Percentiles rank a stretch among this genome's conserved stretches.
phyloP scores from a whole-genome alignment of 2,113 vertebrate genomes.

The Halichoerus grypus region DNA sequence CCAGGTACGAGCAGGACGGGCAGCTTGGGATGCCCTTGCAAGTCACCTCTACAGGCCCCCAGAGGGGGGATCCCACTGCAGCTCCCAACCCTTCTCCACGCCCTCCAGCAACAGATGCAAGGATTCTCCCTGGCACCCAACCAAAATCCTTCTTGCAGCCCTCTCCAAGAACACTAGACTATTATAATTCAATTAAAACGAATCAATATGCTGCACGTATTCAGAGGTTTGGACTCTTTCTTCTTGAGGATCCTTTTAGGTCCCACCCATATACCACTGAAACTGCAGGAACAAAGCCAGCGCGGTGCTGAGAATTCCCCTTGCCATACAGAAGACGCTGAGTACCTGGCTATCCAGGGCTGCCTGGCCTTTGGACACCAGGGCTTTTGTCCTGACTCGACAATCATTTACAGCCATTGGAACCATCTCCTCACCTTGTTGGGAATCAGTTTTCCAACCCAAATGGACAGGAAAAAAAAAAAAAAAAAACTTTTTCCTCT shows the following conservation, averaged over 20 bases:
- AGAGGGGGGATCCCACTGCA: neutral
- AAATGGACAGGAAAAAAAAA: neutral
- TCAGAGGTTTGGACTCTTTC: neutral
- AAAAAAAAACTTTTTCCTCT: neutral
- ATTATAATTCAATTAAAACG: neutral
- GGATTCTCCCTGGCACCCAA: neutral
- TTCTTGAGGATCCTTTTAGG: neutral
- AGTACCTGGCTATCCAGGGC: too few species aligned
- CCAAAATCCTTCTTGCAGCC: neutral
- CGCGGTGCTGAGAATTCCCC: neutral
- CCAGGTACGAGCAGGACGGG: neutral
- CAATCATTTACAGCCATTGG: neutral
- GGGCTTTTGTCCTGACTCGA: neutral
- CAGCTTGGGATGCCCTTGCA: neutral
- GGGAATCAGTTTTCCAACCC: neutral
- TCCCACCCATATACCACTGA: neutral
- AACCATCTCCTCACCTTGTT: neutral
- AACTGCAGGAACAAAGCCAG: neutral
- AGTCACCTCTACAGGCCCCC: neutral
- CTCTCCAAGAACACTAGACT: neutral
- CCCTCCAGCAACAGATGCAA: neutral
- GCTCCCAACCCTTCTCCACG: neutral
- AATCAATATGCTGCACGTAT: neutral
- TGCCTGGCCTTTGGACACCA: neutral
- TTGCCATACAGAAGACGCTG: neutral